Percentiles rank a stretch among this genome's conserved stretches.
Conservation (phyloP, 2,797 vertebrate genomes). For the Streptopelia turtur region DNA sequence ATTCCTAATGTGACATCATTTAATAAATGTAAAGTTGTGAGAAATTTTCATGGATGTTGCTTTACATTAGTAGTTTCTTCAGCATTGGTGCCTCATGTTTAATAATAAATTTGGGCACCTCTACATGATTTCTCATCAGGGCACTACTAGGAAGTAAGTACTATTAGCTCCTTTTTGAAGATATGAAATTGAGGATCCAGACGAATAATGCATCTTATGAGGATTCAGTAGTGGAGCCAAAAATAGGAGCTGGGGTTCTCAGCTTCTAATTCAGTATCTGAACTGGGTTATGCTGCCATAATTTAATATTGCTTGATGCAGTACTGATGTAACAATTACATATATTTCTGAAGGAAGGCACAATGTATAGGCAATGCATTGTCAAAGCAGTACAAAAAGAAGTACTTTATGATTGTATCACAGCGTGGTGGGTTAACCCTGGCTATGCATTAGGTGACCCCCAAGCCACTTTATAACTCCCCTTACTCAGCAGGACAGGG, state of each 20-base stretch:
- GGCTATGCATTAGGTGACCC: not conserved
- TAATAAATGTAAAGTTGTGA: not conserved
- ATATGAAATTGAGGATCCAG: not conserved
- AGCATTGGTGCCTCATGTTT: not conserved
- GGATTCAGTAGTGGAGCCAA: not conserved
- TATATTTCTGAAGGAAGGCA: not conserved
- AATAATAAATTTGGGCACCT: not conserved
- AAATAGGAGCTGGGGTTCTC: not conserved
- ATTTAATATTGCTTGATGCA: not conserved
- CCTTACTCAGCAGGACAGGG: not conserved
- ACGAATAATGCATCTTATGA: not conserved
- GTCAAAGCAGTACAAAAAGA: not conserved
- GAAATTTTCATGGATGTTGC: not conserved
- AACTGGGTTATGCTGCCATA: not conserved
- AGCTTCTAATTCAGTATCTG: not conserved
- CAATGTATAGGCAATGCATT: not conserved
- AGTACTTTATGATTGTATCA: not conserved
- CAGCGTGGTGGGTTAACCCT: not conserved
- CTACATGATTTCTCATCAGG: not conserved
- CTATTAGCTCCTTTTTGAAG: not conserved
- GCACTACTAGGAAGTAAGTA: not conserved
- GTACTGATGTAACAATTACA: not conserved
- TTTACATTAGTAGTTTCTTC: not conserved
- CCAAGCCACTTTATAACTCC: not conserved
- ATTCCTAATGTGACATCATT: not conserved